A percentile compares a stretch with the other conserved stretches of the same genome.
Evolutionary conservation across 2,797 vertebrate species (phyloP).

Genomic region (Oreortyx pictus): DNA sequence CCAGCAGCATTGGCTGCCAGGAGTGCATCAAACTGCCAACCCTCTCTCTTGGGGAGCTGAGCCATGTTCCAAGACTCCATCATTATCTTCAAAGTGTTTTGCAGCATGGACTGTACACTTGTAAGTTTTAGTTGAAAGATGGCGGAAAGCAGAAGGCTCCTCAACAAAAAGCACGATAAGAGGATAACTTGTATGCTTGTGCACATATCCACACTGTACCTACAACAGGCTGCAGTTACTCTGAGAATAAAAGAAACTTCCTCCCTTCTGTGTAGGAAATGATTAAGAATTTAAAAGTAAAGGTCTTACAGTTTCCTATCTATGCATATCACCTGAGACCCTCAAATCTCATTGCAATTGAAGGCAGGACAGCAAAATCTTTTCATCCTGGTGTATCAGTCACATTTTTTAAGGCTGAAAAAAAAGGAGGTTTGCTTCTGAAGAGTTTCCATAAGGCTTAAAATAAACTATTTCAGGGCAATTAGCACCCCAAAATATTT

Average conservation of each 20-base stretch:
- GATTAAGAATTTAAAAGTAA: background rate
- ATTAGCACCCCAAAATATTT: background rate
- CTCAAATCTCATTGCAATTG: background rate
- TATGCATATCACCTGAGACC: background rate
- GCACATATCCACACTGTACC: background rate
- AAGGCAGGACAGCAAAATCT: background rate
- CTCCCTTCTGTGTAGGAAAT: background rate
- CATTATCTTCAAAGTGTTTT: background rate
- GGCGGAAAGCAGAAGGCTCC: background rate
- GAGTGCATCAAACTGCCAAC: background rate
- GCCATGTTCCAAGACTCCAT: background rate
- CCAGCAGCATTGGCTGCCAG: background rate
- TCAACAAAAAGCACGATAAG: background rate
- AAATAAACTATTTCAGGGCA: background rate
- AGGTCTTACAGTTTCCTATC: background rate
- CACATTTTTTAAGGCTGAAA: constrained; percentile 11
- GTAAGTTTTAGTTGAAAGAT: background rate
- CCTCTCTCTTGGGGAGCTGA: rapidly evolving
- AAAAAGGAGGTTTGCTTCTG: background rate
- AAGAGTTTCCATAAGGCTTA: background rate
- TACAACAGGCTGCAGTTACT: background rate
- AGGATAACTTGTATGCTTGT: background rate
- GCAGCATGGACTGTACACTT: background rate
- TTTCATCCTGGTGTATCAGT: background rate
- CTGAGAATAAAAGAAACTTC: background rate